A percentile compares a stretch with the other conserved stretches of the same genome.
phyloP scores from a whole-genome alignment of 23 tunicate species.

The Styela clava region DNA sequence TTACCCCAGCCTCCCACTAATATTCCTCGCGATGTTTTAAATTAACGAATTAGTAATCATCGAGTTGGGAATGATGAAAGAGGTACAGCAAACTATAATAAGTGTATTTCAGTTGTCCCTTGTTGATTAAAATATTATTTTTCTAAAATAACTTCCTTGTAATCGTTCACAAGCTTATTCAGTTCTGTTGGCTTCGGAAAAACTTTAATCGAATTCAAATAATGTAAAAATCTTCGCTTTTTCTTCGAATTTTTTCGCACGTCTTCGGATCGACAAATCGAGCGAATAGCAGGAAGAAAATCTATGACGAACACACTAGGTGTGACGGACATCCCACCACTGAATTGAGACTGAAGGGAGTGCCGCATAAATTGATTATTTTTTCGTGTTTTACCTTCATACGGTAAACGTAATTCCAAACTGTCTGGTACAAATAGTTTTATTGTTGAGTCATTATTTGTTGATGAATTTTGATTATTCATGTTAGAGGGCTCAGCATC shows the following conservation, averaged over 20 bases:
- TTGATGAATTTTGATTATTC: background rate
- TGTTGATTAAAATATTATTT: no score
- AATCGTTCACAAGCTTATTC: constrained; percentile 18
- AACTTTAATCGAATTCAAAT: constrained; percentile 22
- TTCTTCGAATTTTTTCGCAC: constrained; percentile 7
- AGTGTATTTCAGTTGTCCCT: no score
- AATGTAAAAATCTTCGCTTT: constrained; percentile 21
- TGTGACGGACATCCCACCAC: background rate
- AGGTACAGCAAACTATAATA: no score
- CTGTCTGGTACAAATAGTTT: background rate
- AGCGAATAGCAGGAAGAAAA: constrained; percentile 2
- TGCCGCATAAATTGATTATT: constrained; percentile 4
- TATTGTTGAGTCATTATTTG: background rate
- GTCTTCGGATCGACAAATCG: constrained; percentile 16
- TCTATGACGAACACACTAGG: background rate
- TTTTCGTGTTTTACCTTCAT: background rate
- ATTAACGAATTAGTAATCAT: no score
- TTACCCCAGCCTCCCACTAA: no score
- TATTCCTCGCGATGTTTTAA: no score
- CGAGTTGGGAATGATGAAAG: no score
- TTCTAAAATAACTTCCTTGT: background rate
- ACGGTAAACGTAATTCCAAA: background rate
- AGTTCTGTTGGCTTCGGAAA: constrained; percentile 17
- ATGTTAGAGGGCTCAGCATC: background rate
- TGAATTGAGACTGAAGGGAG: constrained; percentile 11